Percentiles rank a stretch among this genome's conserved stretches.
Conservation (phyloP, 1,140 invertebrate genomes). For the Drosophila cardini region DNA sequence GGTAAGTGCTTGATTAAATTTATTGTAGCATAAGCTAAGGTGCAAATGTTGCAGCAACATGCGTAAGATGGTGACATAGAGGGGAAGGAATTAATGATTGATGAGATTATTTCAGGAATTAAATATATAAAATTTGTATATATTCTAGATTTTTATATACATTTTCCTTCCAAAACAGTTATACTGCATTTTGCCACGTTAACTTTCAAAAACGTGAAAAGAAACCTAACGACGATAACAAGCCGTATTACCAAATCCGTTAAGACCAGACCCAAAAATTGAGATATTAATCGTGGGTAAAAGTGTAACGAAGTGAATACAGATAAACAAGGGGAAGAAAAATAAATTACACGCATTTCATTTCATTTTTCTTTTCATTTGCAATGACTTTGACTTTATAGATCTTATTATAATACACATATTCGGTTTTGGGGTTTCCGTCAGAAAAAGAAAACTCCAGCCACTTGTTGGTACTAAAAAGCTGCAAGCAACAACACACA, state of each 20-base stretch:
- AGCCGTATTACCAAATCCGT: constrained; percentile 24
- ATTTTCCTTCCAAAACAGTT: too few species aligned
- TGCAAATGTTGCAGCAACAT: constrained; percentile 25
- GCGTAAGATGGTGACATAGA: not conserved
- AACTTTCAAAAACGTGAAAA: constrained; percentile 30
- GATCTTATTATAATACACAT: constrained; percentile 6
- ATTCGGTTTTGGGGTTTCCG: constrained; percentile 42
- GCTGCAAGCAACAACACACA: constrained; percentile 20
- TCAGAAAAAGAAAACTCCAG: constrained; percentile 18
- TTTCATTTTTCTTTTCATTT: constrained; percentile 42
- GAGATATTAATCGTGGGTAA: constrained; percentile 43
- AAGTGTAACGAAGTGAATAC: constrained; percentile 62
- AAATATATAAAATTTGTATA: too few species aligned
- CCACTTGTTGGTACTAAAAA: constrained; percentile 8
- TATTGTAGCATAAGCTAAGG: constrained; percentile 5
- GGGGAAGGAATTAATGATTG: not conserved
- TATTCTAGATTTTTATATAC: too few species aligned
- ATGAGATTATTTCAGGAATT: too few species aligned
- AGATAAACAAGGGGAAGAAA: not conserved
- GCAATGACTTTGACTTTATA: constrained; percentile 64
- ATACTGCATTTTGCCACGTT: not conserved
- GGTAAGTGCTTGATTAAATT: constrained; percentile 59
- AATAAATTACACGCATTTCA: constrained; percentile 68
- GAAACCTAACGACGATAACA: constrained; percentile 44
- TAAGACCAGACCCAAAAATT: not conserved